Base-by-base conservation (phyloP, 2,888 invertebrate genomes). In the Ormia ochracea region DNA sequence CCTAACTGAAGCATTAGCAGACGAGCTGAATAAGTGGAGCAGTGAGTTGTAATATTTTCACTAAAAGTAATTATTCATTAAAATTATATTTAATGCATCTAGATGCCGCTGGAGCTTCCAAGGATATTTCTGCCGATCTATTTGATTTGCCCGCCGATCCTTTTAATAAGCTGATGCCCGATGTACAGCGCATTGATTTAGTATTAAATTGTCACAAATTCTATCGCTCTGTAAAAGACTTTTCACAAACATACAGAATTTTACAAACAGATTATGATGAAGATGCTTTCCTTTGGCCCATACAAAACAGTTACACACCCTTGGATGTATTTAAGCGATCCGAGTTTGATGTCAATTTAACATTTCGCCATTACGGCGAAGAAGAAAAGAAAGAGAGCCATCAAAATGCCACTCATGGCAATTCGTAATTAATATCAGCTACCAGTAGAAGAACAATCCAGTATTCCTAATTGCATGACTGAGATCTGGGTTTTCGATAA, bases 341-440 rank as follows among this genome's bases (percentile, higher is more conserved):
- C 0, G 83, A 82, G 0, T 88, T 83, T 43, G 88, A 88, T 79
- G 86, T 88, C 0, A 88, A 88, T 75, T 75, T 88, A 41, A 88
- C 87, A 1, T 88, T 88, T 61, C 66, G 81, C 10, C 83, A 85
- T 2, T 85, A 87, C 58, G 85, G 82, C 1, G 82, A 82, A 3
- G 84, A 84, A 0, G 85, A 80, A 4, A 69, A 28, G 6, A 41
- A 59, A 5, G 43, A 66, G 3, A 56, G 21, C 2, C 17, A 28
- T 2, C 48, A 73, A 43, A 65, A 28, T 52, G 19, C 1, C 31
- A 33, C 52, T 7, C 63, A 68, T 21, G 38, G 21, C 23, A 58
- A 23, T 9, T 10, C 14, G 14, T 58, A 56, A 56, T 17, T 28
- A 6, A 4, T 59, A 7, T 17, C 5, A 10, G 3, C 33, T 26